phyloP scores from a whole-genome alignment of 2,888 invertebrate genomes.

The Diarsia rubi region DNA sequence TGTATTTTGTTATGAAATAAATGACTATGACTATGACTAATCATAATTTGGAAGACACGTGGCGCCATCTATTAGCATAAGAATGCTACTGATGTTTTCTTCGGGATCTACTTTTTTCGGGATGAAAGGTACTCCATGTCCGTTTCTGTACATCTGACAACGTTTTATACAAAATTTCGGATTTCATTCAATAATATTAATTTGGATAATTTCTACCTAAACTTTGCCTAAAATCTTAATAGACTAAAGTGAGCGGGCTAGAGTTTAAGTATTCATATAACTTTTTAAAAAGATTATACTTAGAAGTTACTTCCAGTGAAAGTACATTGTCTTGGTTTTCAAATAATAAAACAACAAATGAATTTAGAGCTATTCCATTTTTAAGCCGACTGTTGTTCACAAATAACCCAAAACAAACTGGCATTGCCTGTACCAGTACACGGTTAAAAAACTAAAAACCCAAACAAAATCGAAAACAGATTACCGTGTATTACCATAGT shows the following conservation, averaged over 20 bases:
- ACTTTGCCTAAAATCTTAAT: background rate
- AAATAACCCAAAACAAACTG: background rate
- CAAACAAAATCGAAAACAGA: conserved; percentile 31
- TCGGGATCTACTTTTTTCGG: no score
- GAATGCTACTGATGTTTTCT: no score
- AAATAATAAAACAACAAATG: background rate
- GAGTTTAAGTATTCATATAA: background rate
- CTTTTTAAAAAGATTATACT: background rate
- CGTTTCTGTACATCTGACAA: no score
- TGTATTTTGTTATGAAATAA: no score
- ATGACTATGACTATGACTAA: no score
- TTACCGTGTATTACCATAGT: conserved; percentile 54
- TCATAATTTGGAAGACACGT: no score
- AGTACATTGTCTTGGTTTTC: background rate
- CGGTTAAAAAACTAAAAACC: background rate
- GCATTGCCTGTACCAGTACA: background rate
- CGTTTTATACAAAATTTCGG: no score
- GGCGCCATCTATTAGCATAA: no score
- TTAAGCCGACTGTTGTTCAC: background rate
- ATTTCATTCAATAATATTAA: no score
- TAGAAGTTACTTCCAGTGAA: background rate
- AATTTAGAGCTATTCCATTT: background rate
- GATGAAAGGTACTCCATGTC: no score
- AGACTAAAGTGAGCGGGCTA: background rate
- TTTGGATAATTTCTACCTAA: background rate